These are phyloP conservation scores for Galerucella nymphaeae DNA, from an alignment of 2,888 invertebrate species.

Conservation along the genomic window DNA sequence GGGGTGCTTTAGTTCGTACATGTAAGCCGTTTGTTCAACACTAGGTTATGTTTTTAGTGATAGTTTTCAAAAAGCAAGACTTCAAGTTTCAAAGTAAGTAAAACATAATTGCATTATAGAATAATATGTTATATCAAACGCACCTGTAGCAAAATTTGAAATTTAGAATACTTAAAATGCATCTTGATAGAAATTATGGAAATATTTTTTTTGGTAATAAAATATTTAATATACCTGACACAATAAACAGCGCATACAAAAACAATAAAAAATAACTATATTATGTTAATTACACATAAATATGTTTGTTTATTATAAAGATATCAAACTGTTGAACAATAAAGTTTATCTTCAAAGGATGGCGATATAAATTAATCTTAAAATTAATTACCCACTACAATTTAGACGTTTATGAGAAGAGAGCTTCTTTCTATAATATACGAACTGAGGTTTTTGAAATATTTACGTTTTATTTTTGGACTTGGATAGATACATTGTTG, in stretches of 20 bases:
- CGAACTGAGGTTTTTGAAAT: neutral
- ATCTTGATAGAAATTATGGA: neutral
- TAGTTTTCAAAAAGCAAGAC: neutral
- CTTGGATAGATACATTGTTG: neutral
- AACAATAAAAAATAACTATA: conserved; percentile 7
- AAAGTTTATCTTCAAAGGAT: conserved; percentile 26
- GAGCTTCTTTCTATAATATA: conserved; percentile 18
- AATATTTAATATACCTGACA: neutral
- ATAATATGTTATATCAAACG: too few species aligned
- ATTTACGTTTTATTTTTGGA: neutral
- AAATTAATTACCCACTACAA: conserved; percentile 23
- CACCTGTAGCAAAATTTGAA: neutral
- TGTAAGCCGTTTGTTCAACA: conserved; percentile 30
- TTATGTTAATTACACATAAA: conserved; percentile 20
- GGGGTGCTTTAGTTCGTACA: conserved; percentile 49
- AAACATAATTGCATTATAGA: neutral
- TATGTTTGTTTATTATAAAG: conserved; percentile 16
- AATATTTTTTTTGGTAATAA: neutral
- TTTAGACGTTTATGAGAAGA: conserved; percentile 17
- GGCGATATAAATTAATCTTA: conserved; percentile 21
- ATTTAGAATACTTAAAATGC: neutral
- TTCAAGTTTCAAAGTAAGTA: neutral
- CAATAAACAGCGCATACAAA: neutral
- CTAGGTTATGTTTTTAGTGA: neutral
- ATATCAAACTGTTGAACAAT: conserved; percentile 24